Evolutionary conservation across 2,888 invertebrate species (phyloP), one percentile per base, ranked within the genome.

Genomic region (Branchipolynoe longqiensis): DNA sequence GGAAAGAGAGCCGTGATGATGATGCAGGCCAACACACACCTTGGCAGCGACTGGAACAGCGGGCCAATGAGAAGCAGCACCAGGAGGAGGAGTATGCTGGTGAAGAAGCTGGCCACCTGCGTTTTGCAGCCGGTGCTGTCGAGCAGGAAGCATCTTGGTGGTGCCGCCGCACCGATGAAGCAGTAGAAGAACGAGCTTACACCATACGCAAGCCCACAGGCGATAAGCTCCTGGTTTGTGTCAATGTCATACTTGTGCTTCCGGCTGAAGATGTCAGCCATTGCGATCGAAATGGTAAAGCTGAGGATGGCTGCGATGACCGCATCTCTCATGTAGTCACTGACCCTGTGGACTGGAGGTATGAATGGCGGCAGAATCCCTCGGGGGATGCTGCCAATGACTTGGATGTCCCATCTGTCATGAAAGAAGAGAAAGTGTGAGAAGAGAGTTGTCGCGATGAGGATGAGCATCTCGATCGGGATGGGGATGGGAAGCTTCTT

Each of bases 401-500:
- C 86, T 14, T 84, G 58, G 33, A 87, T 83, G 28, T 41, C 41
- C 38, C 41, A 87, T 82, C 28, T 41, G 0, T 59, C 38, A 31
- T 87, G n/a, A 33, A 89, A 82, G 1, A 81, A 85, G 0, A 87
- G 90, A 14, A 90, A 89, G 85, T 92, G 90, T 0, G 92, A 92
- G 25, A 90, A 87, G 6, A 91, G 25, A 0, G 92, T 92, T 1
- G 90, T 90, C 6, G 91, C 62, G 4, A 92, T 90, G 12, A 93
- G 92, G 3, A 92, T 91, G 28, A 93, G 87, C 14, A 94, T 89
- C 87, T 94, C 94, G 1, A 91, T 91, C 3, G 94, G 94, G 62
- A 94, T 91, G 0, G 97, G 97, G 85, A 97, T 94, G 0, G 97
- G 97, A 82, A 97, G 95, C 78, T 89, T 90, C 25, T 88, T 88